Percentiles rank a stretch among this genome's conserved stretches.
Conservation (phyloP, 1,140 invertebrate species). For the Conus betulinus region DNA sequence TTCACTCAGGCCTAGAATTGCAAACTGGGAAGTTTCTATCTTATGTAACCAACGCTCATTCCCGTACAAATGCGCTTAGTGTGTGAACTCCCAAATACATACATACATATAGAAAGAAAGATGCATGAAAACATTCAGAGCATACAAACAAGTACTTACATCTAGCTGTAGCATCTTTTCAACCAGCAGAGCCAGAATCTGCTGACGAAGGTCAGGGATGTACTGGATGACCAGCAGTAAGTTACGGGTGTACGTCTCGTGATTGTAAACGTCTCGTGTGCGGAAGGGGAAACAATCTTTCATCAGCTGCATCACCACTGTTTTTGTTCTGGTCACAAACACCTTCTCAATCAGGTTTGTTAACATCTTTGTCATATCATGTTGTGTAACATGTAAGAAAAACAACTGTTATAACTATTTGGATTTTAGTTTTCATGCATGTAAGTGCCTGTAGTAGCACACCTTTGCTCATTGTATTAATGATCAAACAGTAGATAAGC, state of each 20-base stretch:
- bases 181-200: constrained; percentile 82
- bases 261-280: constrained; percentile 77
- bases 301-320: constrained; percentile 78
- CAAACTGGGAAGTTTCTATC: no score
- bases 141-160: constrained; percentile 73
- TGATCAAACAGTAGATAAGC: no score
- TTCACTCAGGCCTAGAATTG: no score
- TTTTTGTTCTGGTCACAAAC: constrained; percentile 77
- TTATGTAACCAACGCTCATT: no score
- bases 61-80: no score
- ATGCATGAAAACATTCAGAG: not conserved
- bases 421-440: no score
- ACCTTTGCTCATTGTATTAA: no score
- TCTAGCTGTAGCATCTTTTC: constrained; percentile 84
- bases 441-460: no score
- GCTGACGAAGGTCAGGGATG: constrained; percentile 79
- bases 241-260: constrained; percentile 82
- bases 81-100: not conserved
- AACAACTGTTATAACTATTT: no score
- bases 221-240: constrained; percentile 82
- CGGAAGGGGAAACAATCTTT: constrained; percentile 82
- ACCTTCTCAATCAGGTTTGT: not conserved
- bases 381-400: no score
- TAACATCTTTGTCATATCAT: not conserved
- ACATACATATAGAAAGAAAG: not conserved